Evolutionary conservation across 2,888 invertebrate species (phyloP), one percentile per base, ranked within the genome.

Genomic region (Xestia sexstrigata): DNA sequence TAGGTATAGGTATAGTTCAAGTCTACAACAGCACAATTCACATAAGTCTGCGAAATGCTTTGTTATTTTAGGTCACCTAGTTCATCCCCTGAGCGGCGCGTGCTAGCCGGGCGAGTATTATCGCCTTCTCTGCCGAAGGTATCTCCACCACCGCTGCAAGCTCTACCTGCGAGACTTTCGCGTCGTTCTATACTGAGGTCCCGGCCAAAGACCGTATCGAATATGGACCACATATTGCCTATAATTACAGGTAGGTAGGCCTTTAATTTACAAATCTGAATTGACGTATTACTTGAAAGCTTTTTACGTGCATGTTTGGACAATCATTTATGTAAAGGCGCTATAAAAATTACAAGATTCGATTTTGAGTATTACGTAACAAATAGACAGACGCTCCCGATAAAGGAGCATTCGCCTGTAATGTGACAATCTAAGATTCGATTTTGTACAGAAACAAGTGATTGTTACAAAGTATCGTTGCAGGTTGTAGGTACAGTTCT

Each of bases 71-170:
- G 97, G 93, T 97, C 97, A 11, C 95, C 94, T 45, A 95, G 95
- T 87, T 96, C 95, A 15, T 96, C 95, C 1, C 95, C 95, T 13
- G 95, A 95, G 88, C 93, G 95, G 26, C 93, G 95, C 15, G 95
- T 93, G 78, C 82, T 96, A 70, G 92, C 94, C 2, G 89, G 95
- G 30, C 92, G 96, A 13, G 92, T 95, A 72, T 87, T 96, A 83
- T 93, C 95, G 26, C 96, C 96, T 39, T 91, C 94, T 52, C 89
- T 96, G 87, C 95, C 95, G 20, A 91, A 90, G 26, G 92, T 94
- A 39, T 93, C 93, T 2, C 93, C 95, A 35, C 93, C 93, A 15
- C 88, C 93, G 69, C 86, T 92, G 47, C 93, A 93, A 63, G 94
- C 94, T 72, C 90, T 93, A 47, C 94, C 94, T 2, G 93, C 94